phyloP scores from a whole-genome alignment of 2,888 invertebrate species.

The Plutella xylostella region DNA sequence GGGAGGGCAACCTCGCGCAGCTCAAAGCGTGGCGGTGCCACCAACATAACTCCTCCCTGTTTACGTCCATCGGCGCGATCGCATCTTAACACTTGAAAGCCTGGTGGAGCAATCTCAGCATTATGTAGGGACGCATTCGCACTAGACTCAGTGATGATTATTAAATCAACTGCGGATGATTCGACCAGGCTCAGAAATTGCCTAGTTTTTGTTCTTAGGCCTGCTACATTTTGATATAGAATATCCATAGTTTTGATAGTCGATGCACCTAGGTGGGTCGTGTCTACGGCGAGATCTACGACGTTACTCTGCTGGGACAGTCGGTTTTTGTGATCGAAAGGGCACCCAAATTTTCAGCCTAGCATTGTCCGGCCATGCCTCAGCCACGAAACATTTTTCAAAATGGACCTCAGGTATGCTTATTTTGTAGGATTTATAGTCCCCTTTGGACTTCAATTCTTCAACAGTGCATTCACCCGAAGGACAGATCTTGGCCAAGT shows the following conservation, averaged over 20 bases:
- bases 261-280: neutral
- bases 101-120: neutral
- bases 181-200: neutral
- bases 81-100: neutral
- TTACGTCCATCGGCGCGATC: neutral
- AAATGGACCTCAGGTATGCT: constrained; percentile 12
- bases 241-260: neutral
- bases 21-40: constrained; percentile 6
- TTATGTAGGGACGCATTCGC: neutral
- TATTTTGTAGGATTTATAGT: constrained; percentile 19
- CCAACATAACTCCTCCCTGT: neutral
- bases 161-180: neutral
- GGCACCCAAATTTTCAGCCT: constrained; percentile 14
- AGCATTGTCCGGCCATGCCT: constrained; percentile 18
- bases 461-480: constrained; percentile 14
- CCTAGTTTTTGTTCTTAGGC: neutral
- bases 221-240: neutral
- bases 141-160: neutral
- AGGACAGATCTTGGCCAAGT: constrained; percentile 14
- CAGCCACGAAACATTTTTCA: constrained; percentile 12
- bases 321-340: too few relatives aligned
- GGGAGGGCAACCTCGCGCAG: neutral
- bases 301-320: neutral
- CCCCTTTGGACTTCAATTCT: constrained; percentile 16
- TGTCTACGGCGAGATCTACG: neutral